phyloP scores from a whole-genome alignment of 2,113 vertebrate genomes.

The Ammospiza nelsoni region DNA sequence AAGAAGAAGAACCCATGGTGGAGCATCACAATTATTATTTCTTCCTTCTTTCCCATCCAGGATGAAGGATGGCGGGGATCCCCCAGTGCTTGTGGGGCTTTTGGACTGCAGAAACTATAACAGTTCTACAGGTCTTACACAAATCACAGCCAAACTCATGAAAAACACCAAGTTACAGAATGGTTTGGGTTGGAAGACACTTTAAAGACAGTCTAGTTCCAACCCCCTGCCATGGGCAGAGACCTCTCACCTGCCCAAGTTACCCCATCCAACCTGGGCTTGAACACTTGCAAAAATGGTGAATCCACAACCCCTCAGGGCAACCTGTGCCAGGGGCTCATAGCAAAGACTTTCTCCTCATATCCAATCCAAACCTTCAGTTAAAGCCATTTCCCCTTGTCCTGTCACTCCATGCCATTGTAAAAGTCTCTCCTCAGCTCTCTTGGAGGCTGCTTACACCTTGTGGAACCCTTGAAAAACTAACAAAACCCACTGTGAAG shows the following conservation, averaged over 20 bases:
- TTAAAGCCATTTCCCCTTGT: not conserved
- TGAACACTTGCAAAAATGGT: not conserved
- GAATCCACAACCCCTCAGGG: not conserved
- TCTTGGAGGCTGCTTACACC: not conserved
- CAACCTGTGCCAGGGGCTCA: not conserved
- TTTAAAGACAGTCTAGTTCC: not conserved
- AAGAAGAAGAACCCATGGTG: accelerated
- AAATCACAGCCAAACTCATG: accelerated
- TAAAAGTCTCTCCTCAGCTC: not conserved
- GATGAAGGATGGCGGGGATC: not conserved
- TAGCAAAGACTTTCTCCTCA: not conserved
- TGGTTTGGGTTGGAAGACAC: not conserved
- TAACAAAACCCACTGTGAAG: not conserved
- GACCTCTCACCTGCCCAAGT: not conserved
- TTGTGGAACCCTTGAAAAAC: not conserved
- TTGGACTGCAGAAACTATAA: not conserved
- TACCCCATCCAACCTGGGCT: not conserved
- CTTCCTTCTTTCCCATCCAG: not conserved
- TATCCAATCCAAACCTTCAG: not conserved
- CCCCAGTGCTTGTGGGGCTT: no score
- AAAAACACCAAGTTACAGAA: not conserved
- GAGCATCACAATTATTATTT: not conserved
- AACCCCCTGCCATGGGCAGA: not conserved
- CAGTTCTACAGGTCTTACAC: not conserved
- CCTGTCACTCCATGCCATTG: not conserved